These are phyloP conservation scores for Tridacna gigas DNA, from an alignment of 2,888 invertebrate genomes.

Conservation along the genomic window DNA sequence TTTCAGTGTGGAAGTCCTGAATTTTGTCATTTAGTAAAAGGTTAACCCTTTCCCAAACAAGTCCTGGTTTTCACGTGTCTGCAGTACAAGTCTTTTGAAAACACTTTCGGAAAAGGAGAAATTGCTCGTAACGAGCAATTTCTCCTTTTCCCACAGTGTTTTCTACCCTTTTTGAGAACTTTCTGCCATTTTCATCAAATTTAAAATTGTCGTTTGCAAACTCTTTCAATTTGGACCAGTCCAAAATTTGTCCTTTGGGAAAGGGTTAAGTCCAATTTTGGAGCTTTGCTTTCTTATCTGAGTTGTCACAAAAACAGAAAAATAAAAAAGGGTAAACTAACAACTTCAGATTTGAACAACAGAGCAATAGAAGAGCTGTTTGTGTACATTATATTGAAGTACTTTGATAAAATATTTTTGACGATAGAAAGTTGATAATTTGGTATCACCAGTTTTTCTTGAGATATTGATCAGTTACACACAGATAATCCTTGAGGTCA, in stretches of 20 bases:
- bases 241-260: too few species aligned
- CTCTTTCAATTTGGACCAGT: too few species aligned
- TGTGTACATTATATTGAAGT: too few species aligned
- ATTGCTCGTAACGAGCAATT: background rate
- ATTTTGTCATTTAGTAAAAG: too few species aligned
- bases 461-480: slow-evolving; percentile 25
- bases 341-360: too few species aligned
- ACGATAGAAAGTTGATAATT: background rate
- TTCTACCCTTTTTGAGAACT: background rate
- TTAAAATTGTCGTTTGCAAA: background rate
- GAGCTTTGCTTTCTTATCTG: too few species aligned
- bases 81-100: background rate
- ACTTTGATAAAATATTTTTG: background rate
- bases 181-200: background rate
- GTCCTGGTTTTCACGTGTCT: background rate
- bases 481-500: slow-evolving; percentile 17
- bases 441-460: slow-evolving; percentile 7
- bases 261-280: too few species aligned
- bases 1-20: too few species aligned
- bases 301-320: too few species aligned
- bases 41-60: background rate
- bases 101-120: background rate
- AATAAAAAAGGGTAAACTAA: too few species aligned
- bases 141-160: background rate
- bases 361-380: too few species aligned